A percentile compares a stretch with the other conserved stretches of the same genome.
These are phyloP conservation scores for Marronus borbonicus DNA, from an alignment of 2,888 invertebrate species.

Conservation along the genomic window DNA sequence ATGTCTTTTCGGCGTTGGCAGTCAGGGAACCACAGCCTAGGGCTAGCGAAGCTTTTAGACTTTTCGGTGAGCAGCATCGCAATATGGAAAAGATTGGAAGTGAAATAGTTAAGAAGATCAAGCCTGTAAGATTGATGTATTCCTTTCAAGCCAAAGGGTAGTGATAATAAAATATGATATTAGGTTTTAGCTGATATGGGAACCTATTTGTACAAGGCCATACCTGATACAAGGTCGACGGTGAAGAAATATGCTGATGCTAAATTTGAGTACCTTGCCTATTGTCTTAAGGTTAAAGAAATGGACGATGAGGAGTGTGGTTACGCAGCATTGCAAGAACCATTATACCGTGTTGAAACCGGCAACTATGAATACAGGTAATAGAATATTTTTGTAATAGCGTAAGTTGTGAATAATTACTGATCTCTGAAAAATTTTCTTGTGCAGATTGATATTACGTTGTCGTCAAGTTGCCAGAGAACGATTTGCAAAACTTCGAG, in stretches of 20 bases:
- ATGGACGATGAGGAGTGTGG: constrained; percentile 99
- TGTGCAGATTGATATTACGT: constrained; percentile 85
- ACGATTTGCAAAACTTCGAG: constrained; percentile 86
- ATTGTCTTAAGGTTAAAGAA: constrained; percentile 99
- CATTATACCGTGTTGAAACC: constrained; percentile 97
- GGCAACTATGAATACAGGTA: constrained; percentile 99
- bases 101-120: constrained; percentile 89
- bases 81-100: constrained; percentile 93
- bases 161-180: not conserved
- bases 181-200: constrained; percentile 94
- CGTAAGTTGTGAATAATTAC: too few relatives aligned
- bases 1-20: constrained; percentile 94
- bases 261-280: constrained; percentile 99
- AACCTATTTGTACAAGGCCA: constrained; percentile 97
- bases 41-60: constrained; percentile 95
- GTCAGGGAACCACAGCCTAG: constrained; percentile 96
- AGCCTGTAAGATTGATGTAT: constrained; percentile 79
- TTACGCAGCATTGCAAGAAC: constrained; percentile 93
- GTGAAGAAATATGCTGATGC: constrained; percentile 98
- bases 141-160: not conserved
- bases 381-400: too few relatives aligned
- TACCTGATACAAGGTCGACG: constrained; percentile 97
- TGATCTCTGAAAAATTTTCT: constrained; percentile 25
- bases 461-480: constrained; percentile 95
- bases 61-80: constrained; percentile 95